A percentile compares a stretch with the other conserved stretches of the same genome.
Conservation (phyloP, 2,797 vertebrate genomes). For the Notamacropus eugenii region DNA sequence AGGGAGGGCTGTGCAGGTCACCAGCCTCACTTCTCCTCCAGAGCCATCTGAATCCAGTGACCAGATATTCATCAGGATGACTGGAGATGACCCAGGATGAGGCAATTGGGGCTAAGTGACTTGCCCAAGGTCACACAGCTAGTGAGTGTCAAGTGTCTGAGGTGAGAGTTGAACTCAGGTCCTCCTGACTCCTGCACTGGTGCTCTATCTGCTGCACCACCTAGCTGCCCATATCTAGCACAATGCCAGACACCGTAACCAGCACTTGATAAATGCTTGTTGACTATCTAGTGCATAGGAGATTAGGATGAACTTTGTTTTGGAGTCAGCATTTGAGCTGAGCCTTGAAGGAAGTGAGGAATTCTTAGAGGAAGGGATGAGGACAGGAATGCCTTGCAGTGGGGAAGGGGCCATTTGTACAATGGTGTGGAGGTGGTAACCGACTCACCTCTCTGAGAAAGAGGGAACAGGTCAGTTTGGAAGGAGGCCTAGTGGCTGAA, state of each 20-base stretch:
- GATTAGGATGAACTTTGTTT: not conserved
- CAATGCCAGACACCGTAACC: fast-evolving
- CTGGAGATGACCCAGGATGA: too few relatives aligned
- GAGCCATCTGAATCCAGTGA: too few relatives aligned
- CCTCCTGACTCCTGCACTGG: too few relatives aligned
- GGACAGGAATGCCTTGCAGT: not conserved
- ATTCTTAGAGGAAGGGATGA: not conserved
- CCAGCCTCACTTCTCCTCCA: too few relatives aligned
- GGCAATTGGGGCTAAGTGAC: too few relatives aligned
- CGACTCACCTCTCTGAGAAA: not conserved
- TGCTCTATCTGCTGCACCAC: too few relatives aligned
- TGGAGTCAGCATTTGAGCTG: not conserved
- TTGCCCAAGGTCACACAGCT: too few relatives aligned
- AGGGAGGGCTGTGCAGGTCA: too few relatives aligned
- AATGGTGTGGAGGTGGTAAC: not conserved
- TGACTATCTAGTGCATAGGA: not conserved
- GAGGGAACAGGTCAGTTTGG: not conserved
- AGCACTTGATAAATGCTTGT: too few relatives aligned
- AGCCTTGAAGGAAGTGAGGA: not conserved
- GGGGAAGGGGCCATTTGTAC: not conserved
- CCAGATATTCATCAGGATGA: too few relatives aligned
- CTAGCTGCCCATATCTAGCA: not conserved
- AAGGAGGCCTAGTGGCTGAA: not conserved
- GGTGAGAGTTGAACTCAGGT: too few relatives aligned
- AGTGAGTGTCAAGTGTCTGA: too few relatives aligned